Conservation (phyloP, 2,797 vertebrate species). For the Enteromius mattozi region DNA sequence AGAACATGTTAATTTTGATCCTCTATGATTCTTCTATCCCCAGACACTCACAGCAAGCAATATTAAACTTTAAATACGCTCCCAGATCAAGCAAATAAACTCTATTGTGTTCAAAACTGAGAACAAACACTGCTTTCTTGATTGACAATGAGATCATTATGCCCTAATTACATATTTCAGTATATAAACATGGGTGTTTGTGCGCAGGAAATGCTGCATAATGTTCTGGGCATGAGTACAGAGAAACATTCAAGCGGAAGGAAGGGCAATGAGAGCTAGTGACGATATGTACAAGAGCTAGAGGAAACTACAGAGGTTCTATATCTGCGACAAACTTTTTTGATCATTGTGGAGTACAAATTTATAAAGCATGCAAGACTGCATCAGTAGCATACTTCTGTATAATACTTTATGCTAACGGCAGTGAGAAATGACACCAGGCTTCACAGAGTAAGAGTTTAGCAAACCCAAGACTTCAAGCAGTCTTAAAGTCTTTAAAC, state of each 20-base stretch:
- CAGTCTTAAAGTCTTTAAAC: not conserved
- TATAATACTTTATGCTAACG: not conserved
- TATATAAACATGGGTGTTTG: slow-evolving; percentile 16
- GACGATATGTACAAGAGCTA: slow-evolving; percentile 73
- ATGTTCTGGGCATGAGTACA: slow-evolving; percentile 62
- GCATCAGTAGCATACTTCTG: not conserved
- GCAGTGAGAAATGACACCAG: not conserved
- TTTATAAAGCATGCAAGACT: not conserved
- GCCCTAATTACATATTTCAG: slow-evolving; percentile 4
- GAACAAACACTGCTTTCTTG: not conserved
- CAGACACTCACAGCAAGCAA: not conserved
- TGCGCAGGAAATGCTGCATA: slow-evolving; percentile 13
- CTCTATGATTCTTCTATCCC: not conserved
- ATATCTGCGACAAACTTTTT: not conserved
- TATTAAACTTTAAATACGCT: not conserved
- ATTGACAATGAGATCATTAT: slow-evolving; percentile 3
- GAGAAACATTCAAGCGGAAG: slow-evolving; percentile 77
- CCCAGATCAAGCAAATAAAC: not conserved
- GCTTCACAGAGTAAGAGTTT: slow-evolving; percentile 12
- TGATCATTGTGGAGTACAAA: no score
- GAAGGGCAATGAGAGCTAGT: slow-evolving; percentile 75
- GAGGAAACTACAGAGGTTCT: slow-evolving; percentile 50
- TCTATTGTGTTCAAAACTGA: not conserved
- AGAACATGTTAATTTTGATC: not conserved
- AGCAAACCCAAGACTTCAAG: not conserved